Base-by-base conservation (phyloP, 2,797 vertebrate species). In the Chrosomus eos region DNA sequence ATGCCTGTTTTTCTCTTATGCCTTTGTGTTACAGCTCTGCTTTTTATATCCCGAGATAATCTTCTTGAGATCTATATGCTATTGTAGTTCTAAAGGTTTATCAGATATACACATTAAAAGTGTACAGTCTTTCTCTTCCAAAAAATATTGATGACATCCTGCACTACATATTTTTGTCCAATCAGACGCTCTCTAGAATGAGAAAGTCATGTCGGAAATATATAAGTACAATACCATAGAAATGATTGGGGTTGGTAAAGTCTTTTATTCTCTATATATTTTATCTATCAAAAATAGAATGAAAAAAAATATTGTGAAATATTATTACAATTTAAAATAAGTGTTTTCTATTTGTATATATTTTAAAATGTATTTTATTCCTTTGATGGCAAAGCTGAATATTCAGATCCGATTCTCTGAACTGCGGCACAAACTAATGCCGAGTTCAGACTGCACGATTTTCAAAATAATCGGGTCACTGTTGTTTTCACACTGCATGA, bases 1-100 rank as follows among this genome's bases (percentile, higher is more conserved):
- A 85, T 80, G 82, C 84, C 64, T 73, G 75, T 79, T 84, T 86
- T 87, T 88, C 48, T 67, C 28, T 71, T 70, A 85, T 84, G 81
- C 26, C 67, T 81, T 74, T 67, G 77, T 89, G 77, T 86, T 82
- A 19, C n/a, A 38, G 53, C 74, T 70, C 53, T 28, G 5, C 28
- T 62, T 3, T 62, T 31, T 3, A 72, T 88, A 51, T 40, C 14
- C 23, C 3, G 5, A 26, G 36, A 88, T 74, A 74, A 43, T 82
- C 53, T 28, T 78, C 0, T 78, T 78, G 45, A 84, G 45, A 78
- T 81, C 72, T 51, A 18, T 72, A 5, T 19, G 8, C 14, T 26
- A 10, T 16, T 60, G 33, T 28, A 78, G 13, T 76, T 38, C 33
- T 76, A n/a, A 75, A 38, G 6, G 45, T 51, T 51, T 51, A 21